These are phyloP conservation scores for Rhyzopertha dominica DNA, from an alignment of 1,140 invertebrate species.

Conservation along the genomic window DNA sequence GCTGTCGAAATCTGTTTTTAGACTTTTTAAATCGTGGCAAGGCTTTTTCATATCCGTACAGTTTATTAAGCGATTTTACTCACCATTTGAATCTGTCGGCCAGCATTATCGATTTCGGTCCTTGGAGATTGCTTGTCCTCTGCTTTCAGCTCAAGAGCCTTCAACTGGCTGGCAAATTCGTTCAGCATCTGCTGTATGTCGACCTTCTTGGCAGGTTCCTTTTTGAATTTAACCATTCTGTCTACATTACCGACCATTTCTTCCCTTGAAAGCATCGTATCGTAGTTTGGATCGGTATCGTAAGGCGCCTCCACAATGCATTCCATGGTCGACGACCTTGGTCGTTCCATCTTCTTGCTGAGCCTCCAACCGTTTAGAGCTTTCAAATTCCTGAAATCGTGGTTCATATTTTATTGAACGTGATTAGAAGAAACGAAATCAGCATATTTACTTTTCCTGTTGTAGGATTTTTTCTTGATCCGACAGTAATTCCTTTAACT, in stretches of 20 bases:
- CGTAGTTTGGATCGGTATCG: slow-evolving; percentile 25
- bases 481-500: slow-evolving; percentile 31
- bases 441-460: slow-evolving; percentile 34
- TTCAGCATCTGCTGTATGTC: slow-evolving; percentile 34
- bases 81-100: slow-evolving; percentile 36
- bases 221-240: slow-evolving; percentile 16
- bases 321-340: slow-evolving; percentile 12
- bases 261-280: slow-evolving; percentile 27
- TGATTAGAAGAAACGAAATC: neutral
- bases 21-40: no score
- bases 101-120: slow-evolving; percentile 29
- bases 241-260: slow-evolving; percentile 28
- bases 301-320: slow-evolving; percentile 17
- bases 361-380: slow-evolving; percentile 31
- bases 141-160: slow-evolving; percentile 24
- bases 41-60: no score
- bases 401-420: neutral
- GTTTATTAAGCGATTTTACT: neutral
- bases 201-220: slow-evolving; percentile 5
- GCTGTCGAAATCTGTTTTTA: no score
- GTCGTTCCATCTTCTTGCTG: slow-evolving; percentile 16
- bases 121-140: slow-evolving; percentile 20
- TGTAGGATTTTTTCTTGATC: slow-evolving; percentile 40
- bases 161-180: slow-evolving; percentile 33
- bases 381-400: slow-evolving; percentile 26